Evolutionary conservation across 2,797 vertebrate species (phyloP).

Genomic region (Phrynocephalus vlangalii): DNA sequence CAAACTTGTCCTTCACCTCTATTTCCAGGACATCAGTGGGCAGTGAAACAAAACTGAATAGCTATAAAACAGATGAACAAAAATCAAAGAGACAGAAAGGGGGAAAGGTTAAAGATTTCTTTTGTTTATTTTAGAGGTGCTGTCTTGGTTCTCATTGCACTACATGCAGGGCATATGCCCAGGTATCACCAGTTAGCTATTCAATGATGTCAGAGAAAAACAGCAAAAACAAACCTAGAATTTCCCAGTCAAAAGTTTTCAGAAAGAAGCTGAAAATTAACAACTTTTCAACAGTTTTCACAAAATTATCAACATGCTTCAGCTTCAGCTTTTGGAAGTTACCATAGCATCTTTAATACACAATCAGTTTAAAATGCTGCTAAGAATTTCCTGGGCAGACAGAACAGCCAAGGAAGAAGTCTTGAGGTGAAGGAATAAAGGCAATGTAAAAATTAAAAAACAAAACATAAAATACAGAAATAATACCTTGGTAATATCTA

Average conservation of each 20-base stretch:
- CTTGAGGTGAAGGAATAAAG: too few relatives aligned
- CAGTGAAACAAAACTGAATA: slow-evolving; percentile 94
- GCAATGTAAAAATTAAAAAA: too few relatives aligned
- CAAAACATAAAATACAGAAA: too few relatives aligned
- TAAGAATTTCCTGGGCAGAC: too few relatives aligned
- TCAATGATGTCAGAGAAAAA: not conserved
- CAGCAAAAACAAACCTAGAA: not conserved
- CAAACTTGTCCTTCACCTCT: slow-evolving; percentile 98
- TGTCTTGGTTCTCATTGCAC: not conserved
- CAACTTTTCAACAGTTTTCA: too few relatives aligned
- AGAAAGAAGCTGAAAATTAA: not conserved
- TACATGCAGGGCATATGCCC: not conserved
- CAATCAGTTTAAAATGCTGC: too few relatives aligned
- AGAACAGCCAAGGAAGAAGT: too few relatives aligned
- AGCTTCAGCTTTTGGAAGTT: too few relatives aligned
- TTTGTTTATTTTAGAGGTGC: too few relatives aligned
- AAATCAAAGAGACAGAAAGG: slow-evolving; percentile 12
- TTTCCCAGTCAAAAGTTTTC: not conserved
- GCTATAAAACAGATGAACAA: slow-evolving; percentile 77
- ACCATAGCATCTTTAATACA: too few relatives aligned
- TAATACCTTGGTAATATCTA: too few relatives aligned
- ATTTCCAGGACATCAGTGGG: slow-evolving; percentile 98
- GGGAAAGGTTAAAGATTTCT: not conserved
- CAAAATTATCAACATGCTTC: too few relatives aligned
- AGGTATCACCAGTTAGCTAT: not conserved